Percentiles rank a stretch among this genome's conserved stretches.
Conservation (phyloP, 2,888 invertebrate species). For the Marasmarcha lunaedactyla region DNA sequence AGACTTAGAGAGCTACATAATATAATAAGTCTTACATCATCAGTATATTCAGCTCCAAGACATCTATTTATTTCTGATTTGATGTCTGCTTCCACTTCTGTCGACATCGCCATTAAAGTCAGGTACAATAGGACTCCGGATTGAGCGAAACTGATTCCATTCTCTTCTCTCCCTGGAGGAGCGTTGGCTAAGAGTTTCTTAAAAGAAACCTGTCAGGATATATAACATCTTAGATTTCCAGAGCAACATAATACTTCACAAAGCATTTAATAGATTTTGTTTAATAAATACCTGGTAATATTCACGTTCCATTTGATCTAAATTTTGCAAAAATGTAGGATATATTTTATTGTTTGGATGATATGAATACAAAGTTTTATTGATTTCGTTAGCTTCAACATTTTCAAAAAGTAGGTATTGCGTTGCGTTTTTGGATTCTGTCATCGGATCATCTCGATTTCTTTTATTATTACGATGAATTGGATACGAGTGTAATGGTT, state of each 20-base stretch:
- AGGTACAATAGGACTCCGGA: constrained; percentile 47
- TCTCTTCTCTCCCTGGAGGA: constrained; percentile 32
- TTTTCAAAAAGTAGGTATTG: too few relatives aligned
- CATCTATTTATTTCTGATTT: constrained; percentile 36
- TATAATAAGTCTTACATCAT: constrained; percentile 26
- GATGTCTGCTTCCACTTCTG: constrained; percentile 36
- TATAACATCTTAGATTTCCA: neutral
- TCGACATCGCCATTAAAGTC: constrained; percentile 35
- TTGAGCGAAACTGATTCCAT: constrained; percentile 54
- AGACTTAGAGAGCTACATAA: too few relatives aligned
- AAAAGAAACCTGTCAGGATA: constrained; percentile 35
- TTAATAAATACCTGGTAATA: constrained; percentile 30
- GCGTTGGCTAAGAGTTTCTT: constrained; percentile 31
- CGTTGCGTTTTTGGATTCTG: too few relatives aligned
- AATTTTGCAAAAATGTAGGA: constrained; percentile 9
- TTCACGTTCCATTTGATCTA: constrained; percentile 27
- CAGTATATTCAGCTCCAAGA: constrained; percentile 26
- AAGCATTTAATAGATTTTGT: too few relatives aligned
- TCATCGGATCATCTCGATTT: too few relatives aligned
- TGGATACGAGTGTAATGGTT: too few relatives aligned
- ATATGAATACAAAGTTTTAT: too few relatives aligned
- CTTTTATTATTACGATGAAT: too few relatives aligned
- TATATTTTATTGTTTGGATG: neutral
- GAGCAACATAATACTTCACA: too few relatives aligned
- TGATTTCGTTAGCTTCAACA: too few relatives aligned